Evolutionary conservation across 1,140 invertebrate species (phyloP), one percentile per base, ranked within the genome.

Genomic region (Penaeus vannamei): DNA sequence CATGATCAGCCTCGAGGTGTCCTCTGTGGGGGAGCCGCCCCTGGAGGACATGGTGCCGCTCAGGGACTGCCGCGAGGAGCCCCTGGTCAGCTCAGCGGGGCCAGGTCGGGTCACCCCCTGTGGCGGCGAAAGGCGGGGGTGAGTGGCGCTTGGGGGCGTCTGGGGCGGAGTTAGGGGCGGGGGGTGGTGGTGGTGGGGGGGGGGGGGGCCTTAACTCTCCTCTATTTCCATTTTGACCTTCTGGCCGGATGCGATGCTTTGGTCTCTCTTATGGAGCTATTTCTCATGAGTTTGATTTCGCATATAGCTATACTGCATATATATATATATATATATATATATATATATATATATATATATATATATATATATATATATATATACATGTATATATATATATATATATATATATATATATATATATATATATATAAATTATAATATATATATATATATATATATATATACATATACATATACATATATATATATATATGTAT

Each of bases 11-110:
- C 90, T 82, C 22, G 90, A 83, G 32, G 89, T 59, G 26, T 91
- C 88, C 66, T 92, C 91, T 2, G 89, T 90, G 42, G 90, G 90
- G 20, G 91, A 87, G 32, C 53, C 90, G 72, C 90, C 79, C 42
- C 90, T 62, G 42, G 76, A 85, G 23, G 90, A 80, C 62, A 82
- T 42, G 60, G 86, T 81, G 22, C 86, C 90, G 20, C 69, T 86
- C 62, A 91, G 77, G 19, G 84, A 87, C 42, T 84, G 86, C 29
- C 90, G 80, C 19, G 90, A 91, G 14, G 88, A 79, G 1, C 90
- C 90, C 81, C 90, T 62, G 32, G 77, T 87, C 23, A 91, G 82
- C 46, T 91, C 89, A 23, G 69, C 32, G 29, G 90, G 87, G 53
- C 90, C 32, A 22, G 90, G 87, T 53, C 90, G 90, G 17, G 84